Evolutionary conservation across 2,888 invertebrate genomes (phyloP), one percentile per base, ranked within the genome.

Genomic region (Osedax fenrisi): DNA sequence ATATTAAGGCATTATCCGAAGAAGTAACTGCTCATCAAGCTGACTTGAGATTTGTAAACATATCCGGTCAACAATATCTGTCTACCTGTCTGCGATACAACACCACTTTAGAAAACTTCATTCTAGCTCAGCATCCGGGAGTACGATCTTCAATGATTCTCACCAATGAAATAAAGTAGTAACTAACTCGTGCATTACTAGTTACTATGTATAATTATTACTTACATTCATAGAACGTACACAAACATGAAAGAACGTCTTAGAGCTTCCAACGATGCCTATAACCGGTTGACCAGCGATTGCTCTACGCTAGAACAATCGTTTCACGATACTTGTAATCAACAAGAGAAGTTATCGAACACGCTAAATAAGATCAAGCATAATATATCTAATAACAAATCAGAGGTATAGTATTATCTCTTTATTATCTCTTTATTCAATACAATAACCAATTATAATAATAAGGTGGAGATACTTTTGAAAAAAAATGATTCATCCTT

Each of bases 31-130:
- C 93, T 0, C 95, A 95, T 83, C 94, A 95, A 84, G 96, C 94
- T 0, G 96, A 96, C 85, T 86, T 95, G 27, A 87, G 95, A 75
- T 96, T 95, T 85, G 92, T 96, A 79, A 92, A 93, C 2, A 94
- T 95, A 91, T 90, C 94, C 0, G 93, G 93, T 0, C 94, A 94
- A 86, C 94, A 94, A 85, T 95, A 94, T 84, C 90, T 94, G 25
- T 94, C 5, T 17, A 10, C 41, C 41, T 41, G 41, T 17, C 41
- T 10, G 10, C 5, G 41, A 41, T 41, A 41, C 41, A 41, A 41
- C 17, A 17, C 17, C 5, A 17, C 5, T 5, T 10, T 41, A 41
- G 41, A 41, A 17, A 41, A 41, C 5, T 41, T 41, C 17, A 10
- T 10, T 17, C 17, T 41, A 17, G 17, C 17, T 5, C 41, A 41